phyloP scores from a whole-genome alignment of 2,888 invertebrate species.

The Pteria penguin region DNA sequence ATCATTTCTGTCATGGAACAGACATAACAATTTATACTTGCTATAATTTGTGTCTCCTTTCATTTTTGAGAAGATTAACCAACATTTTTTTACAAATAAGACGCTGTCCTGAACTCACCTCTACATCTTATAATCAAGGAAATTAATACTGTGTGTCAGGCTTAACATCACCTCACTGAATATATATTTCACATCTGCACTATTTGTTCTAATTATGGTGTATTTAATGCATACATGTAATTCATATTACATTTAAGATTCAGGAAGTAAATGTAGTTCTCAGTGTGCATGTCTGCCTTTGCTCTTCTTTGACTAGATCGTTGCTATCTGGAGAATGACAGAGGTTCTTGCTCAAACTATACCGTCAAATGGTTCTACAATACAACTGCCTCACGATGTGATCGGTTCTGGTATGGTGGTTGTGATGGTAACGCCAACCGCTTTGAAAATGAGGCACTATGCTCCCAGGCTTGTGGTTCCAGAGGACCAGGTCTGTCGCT shows the following conservation, averaged over 20 bases:
- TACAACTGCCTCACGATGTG: conserved; percentile 84
- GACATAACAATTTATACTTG: too few species aligned
- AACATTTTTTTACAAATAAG: too few species aligned
- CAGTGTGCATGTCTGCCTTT: not conserved
- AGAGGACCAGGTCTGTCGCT: not conserved
- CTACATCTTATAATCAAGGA: too few species aligned
- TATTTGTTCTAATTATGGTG: too few species aligned
- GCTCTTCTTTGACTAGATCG: not conserved
- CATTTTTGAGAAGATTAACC: too few species aligned
- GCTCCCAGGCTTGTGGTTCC: conserved; percentile 18
- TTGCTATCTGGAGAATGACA: conserved; percentile 14
- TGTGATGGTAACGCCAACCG: conserved; percentile 85
- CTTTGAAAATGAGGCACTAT: conserved; percentile 61
- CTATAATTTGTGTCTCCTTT: too few species aligned
- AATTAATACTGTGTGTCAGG: too few species aligned
- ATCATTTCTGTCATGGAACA: too few species aligned
- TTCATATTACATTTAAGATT: not conserved
- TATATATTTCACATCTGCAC: too few species aligned
- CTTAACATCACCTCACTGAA: too few species aligned
- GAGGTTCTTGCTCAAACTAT: conserved; percentile 61
- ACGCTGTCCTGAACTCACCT: too few species aligned
- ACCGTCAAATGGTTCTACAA: conserved; percentile 75
- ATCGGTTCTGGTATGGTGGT: conserved; percentile 86
- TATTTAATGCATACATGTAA: not conserved
- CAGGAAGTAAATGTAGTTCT: not conserved